phyloP scores from a whole-genome alignment of 2,797 vertebrate genomes.

The Parauchenoglanis punctatus region DNA sequence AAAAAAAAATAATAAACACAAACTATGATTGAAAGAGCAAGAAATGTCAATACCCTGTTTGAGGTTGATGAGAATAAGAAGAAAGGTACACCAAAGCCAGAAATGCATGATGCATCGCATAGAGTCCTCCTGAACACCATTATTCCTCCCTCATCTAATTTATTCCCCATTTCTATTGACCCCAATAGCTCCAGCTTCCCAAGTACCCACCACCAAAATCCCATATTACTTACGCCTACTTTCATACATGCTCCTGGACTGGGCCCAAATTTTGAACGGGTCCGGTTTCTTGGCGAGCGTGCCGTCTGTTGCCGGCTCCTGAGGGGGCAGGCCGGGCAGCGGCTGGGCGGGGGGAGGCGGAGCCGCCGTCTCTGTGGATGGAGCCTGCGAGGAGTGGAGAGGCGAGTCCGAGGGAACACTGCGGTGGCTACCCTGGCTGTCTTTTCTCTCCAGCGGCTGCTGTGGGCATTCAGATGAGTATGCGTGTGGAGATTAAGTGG shows the following conservation, averaged over 20 bases:
- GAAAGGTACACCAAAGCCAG: background rate
- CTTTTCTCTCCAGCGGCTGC: conserved; percentile 97
- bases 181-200: conserved; percentile 61
- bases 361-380: conserved; percentile 75
- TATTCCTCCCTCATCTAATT: conserved; percentile 20
- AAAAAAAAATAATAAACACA: background rate
- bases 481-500: conserved; percentile 15
- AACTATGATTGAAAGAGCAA: background rate
- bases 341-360: conserved; percentile 77
- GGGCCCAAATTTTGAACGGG: conserved; percentile 99
- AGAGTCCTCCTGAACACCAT: background rate
- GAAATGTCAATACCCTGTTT: no score
- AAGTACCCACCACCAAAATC: conserved; percentile 71
- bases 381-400: conserved; percentile 80
- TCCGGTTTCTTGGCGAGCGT: conserved; percentile 96
- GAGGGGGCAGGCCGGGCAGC: conserved; percentile 74
- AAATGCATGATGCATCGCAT: no score
- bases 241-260: conserved; percentile 99
- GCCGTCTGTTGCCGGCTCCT: conserved; percentile 80
- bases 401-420: conserved; percentile 91
- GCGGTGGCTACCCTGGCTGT: conserved; percentile 97
- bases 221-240: conserved; percentile 96
- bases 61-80: background rate
- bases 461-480: conserved; percentile 52
- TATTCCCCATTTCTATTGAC: background rate